Percentiles rank a stretch among this genome's conserved stretches.
phyloP scores from a whole-genome alignment of 1,140 invertebrate species.

The Drosophila rufa region DNA sequence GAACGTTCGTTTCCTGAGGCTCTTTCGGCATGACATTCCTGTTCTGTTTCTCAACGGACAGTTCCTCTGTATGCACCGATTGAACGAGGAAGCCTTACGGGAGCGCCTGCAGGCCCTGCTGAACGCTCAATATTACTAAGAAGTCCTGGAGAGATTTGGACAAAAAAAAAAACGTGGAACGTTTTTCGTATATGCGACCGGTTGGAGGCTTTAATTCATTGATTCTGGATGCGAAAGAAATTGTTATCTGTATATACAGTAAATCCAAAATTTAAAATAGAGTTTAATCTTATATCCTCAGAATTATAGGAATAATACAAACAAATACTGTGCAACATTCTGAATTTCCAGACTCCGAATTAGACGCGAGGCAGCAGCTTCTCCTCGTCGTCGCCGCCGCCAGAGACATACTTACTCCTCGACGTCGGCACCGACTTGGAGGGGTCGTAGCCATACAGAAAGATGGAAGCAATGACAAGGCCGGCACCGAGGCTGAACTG shows the following conservation, averaged over 20 bases:
- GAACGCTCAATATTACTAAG: background rate
- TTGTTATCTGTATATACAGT: background rate
- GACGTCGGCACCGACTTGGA: conserved; percentile 72
- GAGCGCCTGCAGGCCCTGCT: conserved; percentile 78
- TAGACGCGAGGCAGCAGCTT: conserved; percentile 76
- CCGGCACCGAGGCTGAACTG: conserved; percentile 95
- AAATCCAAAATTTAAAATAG: background rate
- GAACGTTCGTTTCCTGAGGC: conserved; percentile 90
- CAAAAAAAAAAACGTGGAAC: background rate
- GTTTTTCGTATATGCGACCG: background rate
- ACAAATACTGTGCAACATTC: too few species aligned
- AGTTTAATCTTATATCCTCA: too few species aligned
- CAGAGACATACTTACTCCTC: background rate
- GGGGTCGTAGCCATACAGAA: conserved; percentile 95
- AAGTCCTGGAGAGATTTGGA: background rate
- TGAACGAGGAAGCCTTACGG: conserved; percentile 87
- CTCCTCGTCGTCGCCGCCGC: conserved; percentile 52
- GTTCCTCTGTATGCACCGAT: conserved; percentile 93
- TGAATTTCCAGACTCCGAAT: conserved; percentile 1
- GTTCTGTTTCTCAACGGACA: conserved; percentile 93
- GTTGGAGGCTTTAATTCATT: too few species aligned
- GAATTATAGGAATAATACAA: too few species aligned
- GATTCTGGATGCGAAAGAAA: too few species aligned
- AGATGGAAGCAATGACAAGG: conserved; percentile 97
- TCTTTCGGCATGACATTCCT: conserved; percentile 95